Conservation (phyloP, 2,797 vertebrate genomes). For the Microhierax caerulescens region DNA sequence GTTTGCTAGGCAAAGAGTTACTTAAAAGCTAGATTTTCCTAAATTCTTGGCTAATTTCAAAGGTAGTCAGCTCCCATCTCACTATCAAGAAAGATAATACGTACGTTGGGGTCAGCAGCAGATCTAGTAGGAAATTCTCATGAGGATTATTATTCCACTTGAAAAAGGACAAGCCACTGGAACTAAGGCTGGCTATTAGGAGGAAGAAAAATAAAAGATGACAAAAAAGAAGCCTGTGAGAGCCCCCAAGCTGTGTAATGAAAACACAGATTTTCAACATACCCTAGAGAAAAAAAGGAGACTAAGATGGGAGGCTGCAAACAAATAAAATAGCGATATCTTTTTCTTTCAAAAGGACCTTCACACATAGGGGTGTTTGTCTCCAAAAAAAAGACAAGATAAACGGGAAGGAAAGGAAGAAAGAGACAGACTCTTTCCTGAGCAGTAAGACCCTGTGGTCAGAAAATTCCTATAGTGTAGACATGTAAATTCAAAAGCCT, state of each 20-base stretch:
- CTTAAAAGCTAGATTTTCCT: neutral
- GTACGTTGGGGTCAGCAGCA: neutral
- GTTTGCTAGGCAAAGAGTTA: neutral
- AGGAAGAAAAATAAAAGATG: too few species aligned
- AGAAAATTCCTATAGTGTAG: neutral
- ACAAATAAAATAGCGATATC: neutral
- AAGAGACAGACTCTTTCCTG: neutral
- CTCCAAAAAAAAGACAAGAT: neutral
- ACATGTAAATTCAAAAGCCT: neutral
- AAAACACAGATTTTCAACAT: neutral
- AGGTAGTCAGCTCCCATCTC: neutral
- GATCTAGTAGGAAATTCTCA: neutral
- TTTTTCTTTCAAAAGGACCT: neutral
- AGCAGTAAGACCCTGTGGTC: neutral
- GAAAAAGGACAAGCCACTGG: neutral
- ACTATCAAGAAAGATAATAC: neutral
- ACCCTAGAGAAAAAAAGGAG: neutral
- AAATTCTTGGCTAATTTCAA: neutral
- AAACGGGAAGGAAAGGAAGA: neutral
- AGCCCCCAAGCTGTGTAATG: neutral
- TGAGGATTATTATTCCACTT: neutral
- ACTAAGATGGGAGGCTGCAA: neutral
- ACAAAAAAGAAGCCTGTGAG: neutral
- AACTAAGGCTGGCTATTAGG: neutral
- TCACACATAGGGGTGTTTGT: neutral